phyloP scores from a whole-genome alignment of 2,888 invertebrate genomes.

The Mythimna ferrago region DNA sequence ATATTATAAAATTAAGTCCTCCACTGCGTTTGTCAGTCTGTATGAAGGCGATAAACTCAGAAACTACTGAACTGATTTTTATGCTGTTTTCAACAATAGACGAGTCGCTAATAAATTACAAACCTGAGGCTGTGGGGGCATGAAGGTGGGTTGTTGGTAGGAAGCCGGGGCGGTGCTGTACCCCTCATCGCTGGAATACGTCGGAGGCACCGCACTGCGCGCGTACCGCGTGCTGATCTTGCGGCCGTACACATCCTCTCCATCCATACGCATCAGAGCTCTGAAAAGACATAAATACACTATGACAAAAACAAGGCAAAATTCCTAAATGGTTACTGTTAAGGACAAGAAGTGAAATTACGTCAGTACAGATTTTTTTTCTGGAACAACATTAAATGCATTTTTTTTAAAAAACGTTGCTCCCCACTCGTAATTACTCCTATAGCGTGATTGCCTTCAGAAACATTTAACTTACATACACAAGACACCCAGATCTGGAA shows the following conservation, averaged over 20 bases:
- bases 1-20: no score
- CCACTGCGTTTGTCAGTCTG: no score
- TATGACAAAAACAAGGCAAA: not conserved
- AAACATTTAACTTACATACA: no score
- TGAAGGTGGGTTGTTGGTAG: slow-evolving; percentile 57
- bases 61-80: no score
- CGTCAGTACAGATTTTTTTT: no score
- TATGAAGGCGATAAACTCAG: no score
- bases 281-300: slow-evolving; percentile 79
- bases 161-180: slow-evolving; percentile 83
- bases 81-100: no score
- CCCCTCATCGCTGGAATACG: slow-evolving; percentile 88
- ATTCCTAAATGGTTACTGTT: not conserved
- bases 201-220: slow-evolving; percentile 77
- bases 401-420: no score
- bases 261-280: slow-evolving; percentile 96
- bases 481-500: no score
- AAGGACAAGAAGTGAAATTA: not conserved
- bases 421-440: no score
- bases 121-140: slow-evolving; percentile 63
- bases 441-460: no score
- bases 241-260: slow-evolving; percentile 95
- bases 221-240: slow-evolving; percentile 90
- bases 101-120: not conserved
- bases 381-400: no score